Percentiles rank a stretch among this genome's conserved stretches.
phyloP scores from a whole-genome alignment of 37 sponge, comb jelly and placozoan species.

The Crambe crambe region DNA sequence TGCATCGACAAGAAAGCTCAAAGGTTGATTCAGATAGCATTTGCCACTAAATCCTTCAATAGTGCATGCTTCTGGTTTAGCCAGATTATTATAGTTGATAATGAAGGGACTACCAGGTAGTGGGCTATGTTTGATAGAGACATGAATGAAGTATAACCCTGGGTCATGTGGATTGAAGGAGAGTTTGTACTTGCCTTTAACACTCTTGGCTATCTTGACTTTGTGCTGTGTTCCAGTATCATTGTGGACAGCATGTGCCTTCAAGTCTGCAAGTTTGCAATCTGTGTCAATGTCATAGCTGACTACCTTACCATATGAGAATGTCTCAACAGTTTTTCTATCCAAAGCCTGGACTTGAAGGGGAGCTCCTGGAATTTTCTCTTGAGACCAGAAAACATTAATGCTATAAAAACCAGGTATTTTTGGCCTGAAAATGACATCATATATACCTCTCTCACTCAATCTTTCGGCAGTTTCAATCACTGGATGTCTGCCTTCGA shows the following conservation, averaged over 20 bases:
- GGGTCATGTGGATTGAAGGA: constrained; percentile 28
- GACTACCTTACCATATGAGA: constrained; percentile 25
- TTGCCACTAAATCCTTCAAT: constrained; percentile 11
- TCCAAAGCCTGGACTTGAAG: constrained; percentile 30
- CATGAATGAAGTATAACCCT: constrained; percentile 50
- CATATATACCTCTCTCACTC: constrained; percentile 10
- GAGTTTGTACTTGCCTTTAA: constrained; percentile 29
- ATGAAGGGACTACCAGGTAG: constrained; percentile 57
- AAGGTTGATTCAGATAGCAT: constrained; percentile 35
- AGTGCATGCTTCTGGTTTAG: constrained; percentile 19
- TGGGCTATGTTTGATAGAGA: constrained; percentile 17
- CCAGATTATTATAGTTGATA: constrained; percentile 17
- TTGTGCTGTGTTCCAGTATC: constrained; percentile 38
- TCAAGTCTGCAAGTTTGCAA: constrained; percentile 45
- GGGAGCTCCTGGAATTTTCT: constrained; percentile 49
- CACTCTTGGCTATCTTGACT: constrained; percentile 32
- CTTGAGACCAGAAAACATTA: constrained; percentile 33
- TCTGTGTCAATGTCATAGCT: constrained; percentile 38
- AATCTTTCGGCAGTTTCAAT: not conserved
- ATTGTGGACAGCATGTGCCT: constrained; percentile 45
- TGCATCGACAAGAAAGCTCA: constrained; percentile 40
- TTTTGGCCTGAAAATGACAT: constrained; percentile 54
- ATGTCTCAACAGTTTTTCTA: constrained; percentile 18
- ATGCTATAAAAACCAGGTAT: constrained; percentile 41
- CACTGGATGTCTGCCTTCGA: constrained; percentile 1